phyloP scores from a whole-genome alignment of 2,888 invertebrate genomes.

The Rhorus exstirpatorius region DNA sequence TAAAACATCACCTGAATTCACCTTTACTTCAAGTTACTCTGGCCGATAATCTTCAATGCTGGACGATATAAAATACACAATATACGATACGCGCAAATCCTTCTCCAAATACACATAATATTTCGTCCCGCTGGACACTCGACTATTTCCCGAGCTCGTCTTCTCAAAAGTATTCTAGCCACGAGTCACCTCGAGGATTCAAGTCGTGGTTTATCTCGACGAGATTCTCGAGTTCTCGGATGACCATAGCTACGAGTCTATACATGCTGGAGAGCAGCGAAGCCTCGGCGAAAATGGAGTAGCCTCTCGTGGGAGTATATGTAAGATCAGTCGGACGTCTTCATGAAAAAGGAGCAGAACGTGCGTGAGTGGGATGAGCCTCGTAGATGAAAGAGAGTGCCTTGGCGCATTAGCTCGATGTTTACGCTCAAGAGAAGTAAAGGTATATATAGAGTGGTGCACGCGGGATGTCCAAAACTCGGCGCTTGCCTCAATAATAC shows the following conservation, averaged over 20 bases:
- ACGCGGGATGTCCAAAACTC: constrained; percentile 61
- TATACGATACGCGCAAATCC: constrained; percentile 25
- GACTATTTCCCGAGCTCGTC: background rate
- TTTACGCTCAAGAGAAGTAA: constrained; percentile 72
- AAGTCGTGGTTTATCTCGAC: constrained; percentile 43
- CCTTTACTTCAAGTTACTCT: background rate
- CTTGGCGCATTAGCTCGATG: constrained; percentile 79
- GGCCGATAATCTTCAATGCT: background rate
- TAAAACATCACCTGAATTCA: background rate
- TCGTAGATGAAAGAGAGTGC: constrained; percentile 74
- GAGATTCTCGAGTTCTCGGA: constrained; percentile 43
- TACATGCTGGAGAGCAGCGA: background rate
- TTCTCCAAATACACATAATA: background rate
- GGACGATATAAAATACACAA: constrained; percentile 22
- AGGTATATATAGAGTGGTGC: background rate
- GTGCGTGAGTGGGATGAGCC: constrained; percentile 52
- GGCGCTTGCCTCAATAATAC: constrained; percentile 78
- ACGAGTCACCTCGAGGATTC: constrained; percentile 28
- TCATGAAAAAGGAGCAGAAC: constrained; percentile 47
- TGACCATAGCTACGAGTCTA: constrained; percentile 5
- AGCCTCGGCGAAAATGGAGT: constrained; percentile 43
- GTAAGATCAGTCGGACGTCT: constrained; percentile 59
- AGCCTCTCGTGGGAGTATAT: constrained; percentile 20
- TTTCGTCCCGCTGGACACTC: constrained; percentile 2
- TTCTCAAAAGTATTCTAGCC: constrained; percentile 20